Conservation (phyloP, 35 echinoderm and acorn worm species). For the Lytechinus variegatus region DNA sequence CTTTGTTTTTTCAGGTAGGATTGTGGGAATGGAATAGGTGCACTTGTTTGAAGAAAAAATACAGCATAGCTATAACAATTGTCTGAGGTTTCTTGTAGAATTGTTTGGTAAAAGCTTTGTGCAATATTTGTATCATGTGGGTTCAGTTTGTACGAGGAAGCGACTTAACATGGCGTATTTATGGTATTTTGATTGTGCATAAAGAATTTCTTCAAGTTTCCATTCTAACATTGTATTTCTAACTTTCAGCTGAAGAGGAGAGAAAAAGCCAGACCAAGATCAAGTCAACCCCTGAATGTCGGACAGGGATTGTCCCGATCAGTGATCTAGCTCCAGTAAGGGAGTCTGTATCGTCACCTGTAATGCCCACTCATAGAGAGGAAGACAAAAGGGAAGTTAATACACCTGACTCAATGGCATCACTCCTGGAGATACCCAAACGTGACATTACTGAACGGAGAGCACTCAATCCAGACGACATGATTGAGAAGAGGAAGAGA, state of each 20-base stretch:
- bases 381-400: not conserved
- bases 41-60: too few relatives aligned
- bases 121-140: too few relatives aligned
- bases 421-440: constrained; percentile 56
- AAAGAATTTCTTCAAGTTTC: too few relatives aligned
- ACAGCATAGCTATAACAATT: too few relatives aligned
- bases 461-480: constrained; percentile 74
- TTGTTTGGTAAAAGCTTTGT: too few relatives aligned
- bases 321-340: not conserved
- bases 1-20: too few relatives aligned
- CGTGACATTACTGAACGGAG: constrained; percentile 82
- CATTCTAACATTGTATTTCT: not conserved
- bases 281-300: constrained; percentile 21
- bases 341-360: constrained; percentile 46
- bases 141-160: too few relatives aligned
- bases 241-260: not conserved
- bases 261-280: not conserved
- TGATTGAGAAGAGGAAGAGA: constrained; percentile 92
- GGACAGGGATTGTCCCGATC: not conserved
- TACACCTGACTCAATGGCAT: constrained; percentile 52
- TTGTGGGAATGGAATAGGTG: too few relatives aligned
- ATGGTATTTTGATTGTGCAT: too few relatives aligned
- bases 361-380: constrained; percentile 48
- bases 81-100: too few relatives aligned
- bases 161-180: too few relatives aligned